A percentile compares a stretch with the other conserved stretches of the same genome.
Evolutionary conservation across 2,797 vertebrate species (phyloP).

Genomic region (Limosa lapponica): DNA sequence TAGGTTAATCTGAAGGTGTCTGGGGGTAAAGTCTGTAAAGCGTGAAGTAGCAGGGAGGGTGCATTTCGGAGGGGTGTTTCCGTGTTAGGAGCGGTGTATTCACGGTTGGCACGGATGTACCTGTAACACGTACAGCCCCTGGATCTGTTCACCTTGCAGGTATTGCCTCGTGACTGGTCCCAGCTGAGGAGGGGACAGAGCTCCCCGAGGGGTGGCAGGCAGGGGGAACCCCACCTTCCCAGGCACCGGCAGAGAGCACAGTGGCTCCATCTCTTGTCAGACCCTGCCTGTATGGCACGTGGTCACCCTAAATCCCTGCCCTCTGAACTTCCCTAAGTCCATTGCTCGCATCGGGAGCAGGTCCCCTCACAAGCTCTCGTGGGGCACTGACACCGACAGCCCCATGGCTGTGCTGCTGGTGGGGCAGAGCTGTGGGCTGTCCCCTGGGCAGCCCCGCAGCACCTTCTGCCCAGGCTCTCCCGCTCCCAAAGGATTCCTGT

Average conservation of each 20-base stretch:
- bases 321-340: not conserved
- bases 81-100: not conserved
- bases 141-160: not conserved
- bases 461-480: not conserved
- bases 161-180: fast-evolving
- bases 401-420: not conserved
- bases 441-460: fast-evolving
- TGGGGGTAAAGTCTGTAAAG: not conserved
- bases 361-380: not conserved
- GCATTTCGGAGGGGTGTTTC: fast-evolving
- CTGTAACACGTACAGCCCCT: not conserved
- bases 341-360: fast-evolving
- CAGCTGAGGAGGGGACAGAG: not conserved
- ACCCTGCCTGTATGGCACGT: fast-evolving
- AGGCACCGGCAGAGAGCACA: fast-evolving
- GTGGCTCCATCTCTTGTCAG: not conserved
- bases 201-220: not conserved
- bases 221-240: not conserved
- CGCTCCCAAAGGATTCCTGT: not conserved
- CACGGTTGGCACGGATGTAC: not conserved
- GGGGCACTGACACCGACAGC: not conserved
- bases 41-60: not conserved
- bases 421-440: not conserved
- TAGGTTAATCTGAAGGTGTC: not conserved
- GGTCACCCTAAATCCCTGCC: not conserved